Evolutionary conservation across 1,140 invertebrate genomes (phyloP).

Genomic region (Pteromalus puparum): DNA sequence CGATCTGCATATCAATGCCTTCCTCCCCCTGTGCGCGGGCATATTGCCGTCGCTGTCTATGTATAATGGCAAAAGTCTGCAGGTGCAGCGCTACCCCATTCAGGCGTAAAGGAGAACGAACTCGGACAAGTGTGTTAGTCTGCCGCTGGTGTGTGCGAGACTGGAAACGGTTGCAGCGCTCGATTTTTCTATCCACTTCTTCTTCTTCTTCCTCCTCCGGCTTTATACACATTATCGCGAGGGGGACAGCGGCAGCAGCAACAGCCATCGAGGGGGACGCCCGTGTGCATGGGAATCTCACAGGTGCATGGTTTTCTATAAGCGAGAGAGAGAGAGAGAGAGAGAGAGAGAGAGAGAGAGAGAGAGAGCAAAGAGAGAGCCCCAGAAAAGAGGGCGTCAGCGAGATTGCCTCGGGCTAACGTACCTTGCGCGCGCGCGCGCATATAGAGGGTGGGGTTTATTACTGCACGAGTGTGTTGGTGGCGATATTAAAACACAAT

Average conservation of each 20-base stretch:
- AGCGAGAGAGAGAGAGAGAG: constrained; percentile 56
- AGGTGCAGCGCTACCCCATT: constrained; percentile 72
- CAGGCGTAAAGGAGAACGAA: constrained; percentile 63
- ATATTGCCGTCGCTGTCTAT: background rate
- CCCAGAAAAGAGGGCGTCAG: background rate
- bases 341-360: constrained; percentile 49
- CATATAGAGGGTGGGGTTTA: constrained; percentile 51
- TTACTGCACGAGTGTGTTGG: constrained; percentile 62
- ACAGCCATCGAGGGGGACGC: constrained; percentile 58
- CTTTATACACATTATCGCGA: background rate
- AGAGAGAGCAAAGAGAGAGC: background rate
- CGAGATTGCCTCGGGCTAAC: constrained; percentile 26
- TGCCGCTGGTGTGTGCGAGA: background rate
- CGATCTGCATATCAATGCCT: constrained; percentile 72
- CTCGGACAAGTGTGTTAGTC: constrained; percentile 68
- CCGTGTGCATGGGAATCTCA: constrained; percentile 72
- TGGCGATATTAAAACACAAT: constrained; percentile 73
- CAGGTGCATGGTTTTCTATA: constrained; percentile 72
- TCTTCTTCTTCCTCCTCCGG: constrained; percentile 50
- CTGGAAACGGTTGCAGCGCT: constrained; percentile 70
- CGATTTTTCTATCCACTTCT: constrained; percentile 66
- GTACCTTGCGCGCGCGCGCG: constrained; percentile 9
- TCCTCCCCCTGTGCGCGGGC: background rate
- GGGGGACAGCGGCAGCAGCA: background rate
- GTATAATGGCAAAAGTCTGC: constrained; percentile 61